These are phyloP conservation scores for Metopia argyrocephala DNA, from an alignment of 2,888 invertebrate species.

Conservation along the genomic window DNA sequence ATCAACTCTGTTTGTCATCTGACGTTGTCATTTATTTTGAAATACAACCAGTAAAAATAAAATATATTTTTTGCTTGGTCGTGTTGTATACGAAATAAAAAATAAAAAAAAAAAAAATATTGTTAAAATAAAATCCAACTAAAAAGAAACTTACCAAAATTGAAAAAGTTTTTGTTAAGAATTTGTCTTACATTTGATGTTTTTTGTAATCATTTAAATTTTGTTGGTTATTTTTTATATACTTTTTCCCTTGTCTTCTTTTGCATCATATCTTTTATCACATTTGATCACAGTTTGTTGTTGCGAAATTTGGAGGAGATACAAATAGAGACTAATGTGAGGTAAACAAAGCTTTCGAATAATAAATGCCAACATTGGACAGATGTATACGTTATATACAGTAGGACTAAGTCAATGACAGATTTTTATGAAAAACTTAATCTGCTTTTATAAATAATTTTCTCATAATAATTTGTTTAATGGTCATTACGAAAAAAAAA, in stretches of 20 bases:
- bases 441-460: not conserved
- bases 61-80: not conserved
- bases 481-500: not conserved
- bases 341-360: conserved; percentile 17
- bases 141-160: conserved; percentile 57
- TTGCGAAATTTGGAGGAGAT: not conserved
- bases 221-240: conserved; percentile 4
- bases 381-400: not conserved
- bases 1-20: conserved; percentile 59
- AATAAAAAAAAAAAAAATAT: conserved; percentile 5
- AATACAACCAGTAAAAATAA: conserved; percentile 46
- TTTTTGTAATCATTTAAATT: conserved; percentile 19
- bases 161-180: conserved; percentile 60
- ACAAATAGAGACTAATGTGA: conserved; percentile 17
- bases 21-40: conserved; percentile 62
- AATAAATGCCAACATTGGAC: not conserved
- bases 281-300: conserved; percentile 25
- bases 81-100: conserved; percentile 3
- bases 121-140: conserved; percentile 45
- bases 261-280: conserved; percentile 6
- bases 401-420: not conserved
- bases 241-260: not conserved
- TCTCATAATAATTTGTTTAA: not conserved
- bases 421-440: not conserved
- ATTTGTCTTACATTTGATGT: conserved; percentile 53